Conservation (phyloP, 2,113 vertebrate genomes). For the Entomyzon cyanotis region DNA sequence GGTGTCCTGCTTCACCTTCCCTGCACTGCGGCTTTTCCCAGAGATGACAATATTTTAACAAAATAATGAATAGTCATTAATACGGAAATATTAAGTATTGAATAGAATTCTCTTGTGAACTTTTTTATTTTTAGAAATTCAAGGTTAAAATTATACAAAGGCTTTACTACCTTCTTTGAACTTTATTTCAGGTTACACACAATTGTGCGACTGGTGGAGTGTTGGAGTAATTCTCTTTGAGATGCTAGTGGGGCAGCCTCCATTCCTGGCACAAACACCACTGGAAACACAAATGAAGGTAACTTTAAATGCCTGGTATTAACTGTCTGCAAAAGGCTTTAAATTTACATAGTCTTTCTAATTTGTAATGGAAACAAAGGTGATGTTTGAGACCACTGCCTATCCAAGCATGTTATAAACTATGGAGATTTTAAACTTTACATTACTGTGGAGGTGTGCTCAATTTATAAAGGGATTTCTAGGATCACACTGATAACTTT, state of each 20-base stretch:
- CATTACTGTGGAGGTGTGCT: background rate
- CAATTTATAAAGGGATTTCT: background rate
- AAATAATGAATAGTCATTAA: background rate
- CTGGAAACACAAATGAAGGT: conserved; percentile 99
- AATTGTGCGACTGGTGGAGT: conserved; percentile 99
- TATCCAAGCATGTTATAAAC: background rate
- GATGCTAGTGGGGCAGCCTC: conserved; percentile 98
- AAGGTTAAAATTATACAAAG: background rate
- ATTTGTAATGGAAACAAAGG: background rate
- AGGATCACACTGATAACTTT: fast-evolving
- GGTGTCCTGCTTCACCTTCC: background rate
- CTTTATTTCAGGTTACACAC: conserved; percentile 86
- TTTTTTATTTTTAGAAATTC: background rate
- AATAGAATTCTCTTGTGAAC: background rate
- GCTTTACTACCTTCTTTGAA: background rate
- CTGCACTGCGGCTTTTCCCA: background rate
- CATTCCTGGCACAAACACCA: conserved; percentile 93
- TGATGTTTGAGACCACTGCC: background rate
- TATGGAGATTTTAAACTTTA: background rate
- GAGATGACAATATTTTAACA: background rate
- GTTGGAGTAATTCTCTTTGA: conserved; percentile 98
- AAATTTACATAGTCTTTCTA: background rate
- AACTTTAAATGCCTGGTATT: conserved; percentile 32
- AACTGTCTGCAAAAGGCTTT: background rate
- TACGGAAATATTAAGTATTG: background rate